Evolutionary conservation across 2,888 invertebrate species (phyloP), one percentile per base, ranked within the genome.

Genomic region (Sussaba pulchella): DNA sequence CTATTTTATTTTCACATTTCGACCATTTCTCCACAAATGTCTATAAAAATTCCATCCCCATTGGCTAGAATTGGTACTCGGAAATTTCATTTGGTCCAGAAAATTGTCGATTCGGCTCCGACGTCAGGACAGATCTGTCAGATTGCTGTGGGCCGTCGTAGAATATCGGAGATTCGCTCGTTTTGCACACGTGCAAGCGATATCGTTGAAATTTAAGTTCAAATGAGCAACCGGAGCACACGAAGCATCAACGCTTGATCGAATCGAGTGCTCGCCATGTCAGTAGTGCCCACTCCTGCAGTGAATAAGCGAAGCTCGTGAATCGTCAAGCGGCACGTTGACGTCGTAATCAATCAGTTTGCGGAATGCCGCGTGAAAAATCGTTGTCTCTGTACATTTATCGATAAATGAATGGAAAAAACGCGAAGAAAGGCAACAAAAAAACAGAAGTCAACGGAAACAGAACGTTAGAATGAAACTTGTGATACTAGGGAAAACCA

Each of bases 331-430:
- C 67, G 75, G 71, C 75, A 59, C 67, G 71, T 76, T 75, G 75
- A 61, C 71, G 67, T 54, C 52, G 63, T 78, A 75, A 80, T 72
- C 71, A 80, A 80, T 76, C 80, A 76, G 61, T 76, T 61, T 76
- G 52, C 63, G 70, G 50, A 71, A 74, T 79, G 70, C 64, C 63
- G 47, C 17, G 39, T 21, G 45, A 43, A 75, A 75, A 80, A 76
- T 75, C 80, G 66, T 47, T 36, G n/a, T 2, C n/a, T 26, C 14
- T 31, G 57, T 57, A 36, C 57, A 31, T 6, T 14, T 17, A 57
- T 31, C 57, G 57, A 57, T 57, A 10, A 57, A 43, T 31, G n/a
- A n/a, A n/a, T n/a, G n/a, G 31, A 14, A 57, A 57, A 57, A 57
- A 14, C 17, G 17, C 6, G 31, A 31, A 31, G 6, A 31, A 31